Percentiles rank a stretch among this genome's conserved stretches.
Evolutionary conservation across 2,888 invertebrate genomes (phyloP).

Genomic region (Incurvaria masculella): DNA sequence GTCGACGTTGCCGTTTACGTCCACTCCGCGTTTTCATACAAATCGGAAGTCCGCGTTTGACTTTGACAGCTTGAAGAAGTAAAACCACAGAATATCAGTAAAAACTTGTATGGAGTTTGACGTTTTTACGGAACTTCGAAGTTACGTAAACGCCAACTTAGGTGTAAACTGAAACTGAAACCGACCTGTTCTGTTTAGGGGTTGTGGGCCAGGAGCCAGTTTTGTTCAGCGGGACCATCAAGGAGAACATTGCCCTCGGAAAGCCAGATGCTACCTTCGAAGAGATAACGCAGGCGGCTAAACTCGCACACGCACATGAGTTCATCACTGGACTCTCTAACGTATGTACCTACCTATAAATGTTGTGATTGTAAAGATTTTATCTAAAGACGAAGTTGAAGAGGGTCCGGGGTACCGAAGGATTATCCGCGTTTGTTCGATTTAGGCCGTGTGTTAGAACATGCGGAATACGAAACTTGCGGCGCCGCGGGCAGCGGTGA

Average conservation of each 20-base stretch:
- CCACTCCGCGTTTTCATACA: too few species aligned
- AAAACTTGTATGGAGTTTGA: too few species aligned
- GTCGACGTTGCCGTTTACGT: too few species aligned
- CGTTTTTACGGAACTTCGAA: too few species aligned
- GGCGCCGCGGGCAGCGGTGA: too few species aligned
- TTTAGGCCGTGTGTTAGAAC: too few species aligned
- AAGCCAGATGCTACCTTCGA: slow-evolving; percentile 60
- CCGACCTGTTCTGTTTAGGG: slow-evolving; percentile 40
- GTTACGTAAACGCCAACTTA: too few species aligned
- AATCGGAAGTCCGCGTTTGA: too few species aligned
- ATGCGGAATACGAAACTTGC: too few species aligned
- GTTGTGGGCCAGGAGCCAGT: slow-evolving; percentile 88
- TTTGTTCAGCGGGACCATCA: slow-evolving; percentile 76
- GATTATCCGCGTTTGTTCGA: background rate
- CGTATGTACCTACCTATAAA: slow-evolving; percentile 33
- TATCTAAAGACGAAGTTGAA: background rate
- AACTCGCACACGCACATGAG: slow-evolving; percentile 72
- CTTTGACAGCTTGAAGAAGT: too few species aligned
- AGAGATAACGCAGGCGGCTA: slow-evolving; percentile 68
- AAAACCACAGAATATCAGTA: too few species aligned
- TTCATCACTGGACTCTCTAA: slow-evolving; percentile 70
- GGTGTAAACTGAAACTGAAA: too few species aligned
- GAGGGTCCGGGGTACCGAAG: background rate
- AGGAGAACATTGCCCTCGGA: slow-evolving; percentile 70
- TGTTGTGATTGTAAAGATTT: background rate